These are phyloP conservation scores for Lophotis ruficrista DNA, from an alignment of 2,113 vertebrate species.

Conservation along the genomic window DNA sequence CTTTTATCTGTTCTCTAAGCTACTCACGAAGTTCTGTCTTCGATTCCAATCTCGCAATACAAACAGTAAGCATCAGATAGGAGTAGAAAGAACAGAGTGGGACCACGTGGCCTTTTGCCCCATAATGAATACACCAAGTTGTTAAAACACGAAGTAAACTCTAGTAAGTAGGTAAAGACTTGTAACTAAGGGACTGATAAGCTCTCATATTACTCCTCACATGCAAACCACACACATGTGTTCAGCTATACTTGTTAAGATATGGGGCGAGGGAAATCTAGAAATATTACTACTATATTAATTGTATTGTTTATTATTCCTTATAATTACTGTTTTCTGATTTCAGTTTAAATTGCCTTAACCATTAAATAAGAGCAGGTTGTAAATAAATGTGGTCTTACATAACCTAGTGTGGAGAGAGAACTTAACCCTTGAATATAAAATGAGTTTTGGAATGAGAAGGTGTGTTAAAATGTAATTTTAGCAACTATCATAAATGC, in stretches of 20 bases:
- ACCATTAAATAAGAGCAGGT: not conserved
- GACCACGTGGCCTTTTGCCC: not conserved
- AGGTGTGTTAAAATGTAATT: not conserved
- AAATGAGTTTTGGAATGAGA: not conserved
- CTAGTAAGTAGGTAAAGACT: not conserved
- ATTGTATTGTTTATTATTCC: not conserved
- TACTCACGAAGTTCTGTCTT: not conserved
- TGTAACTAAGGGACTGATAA: not conserved
- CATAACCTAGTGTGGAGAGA: not conserved
- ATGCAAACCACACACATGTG: accelerated
- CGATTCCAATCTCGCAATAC: not conserved
- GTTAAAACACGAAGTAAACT: not conserved
- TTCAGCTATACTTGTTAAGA: not conserved
- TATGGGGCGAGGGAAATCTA: not conserved
- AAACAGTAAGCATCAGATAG: no score
- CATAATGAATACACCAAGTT: not conserved
- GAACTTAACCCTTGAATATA: not conserved
- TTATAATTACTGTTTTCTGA: not conserved
- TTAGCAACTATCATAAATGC: conserved; percentile 12
- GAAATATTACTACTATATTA: not conserved
- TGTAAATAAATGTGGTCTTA: not conserved
- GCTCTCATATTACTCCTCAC: not conserved
- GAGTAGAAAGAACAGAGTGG: not conserved
- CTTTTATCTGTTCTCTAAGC: not conserved
- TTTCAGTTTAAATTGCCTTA: not conserved